Percentiles rank a stretch among this genome's conserved stretches.
Evolutionary conservation across 1,140 invertebrate species (phyloP).

Genomic region (Drosophila lini): DNA sequence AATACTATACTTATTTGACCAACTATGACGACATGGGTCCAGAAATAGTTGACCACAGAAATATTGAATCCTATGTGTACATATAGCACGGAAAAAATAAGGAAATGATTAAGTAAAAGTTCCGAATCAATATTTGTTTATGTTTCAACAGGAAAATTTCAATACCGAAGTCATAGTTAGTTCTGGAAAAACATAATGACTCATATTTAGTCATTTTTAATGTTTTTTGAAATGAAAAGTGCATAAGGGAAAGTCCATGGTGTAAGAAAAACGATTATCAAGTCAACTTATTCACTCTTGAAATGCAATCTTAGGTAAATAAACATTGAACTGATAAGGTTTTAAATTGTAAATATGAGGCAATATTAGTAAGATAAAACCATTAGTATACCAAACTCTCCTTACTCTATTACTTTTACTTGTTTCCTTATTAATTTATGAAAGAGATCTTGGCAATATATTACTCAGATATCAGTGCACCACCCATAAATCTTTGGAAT

Average conservation of each 20-base stretch:
- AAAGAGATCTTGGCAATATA: neutral
- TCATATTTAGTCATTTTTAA: neutral
- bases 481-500: constrained; percentile 5
- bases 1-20: constrained; percentile 32
- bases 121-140: neutral
- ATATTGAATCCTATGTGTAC: constrained; percentile 3
- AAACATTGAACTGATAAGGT: constrained; percentile 24
- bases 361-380: neutral
- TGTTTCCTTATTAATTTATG: neutral
- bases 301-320: constrained; percentile 25
- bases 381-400: neutral
- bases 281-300: constrained; percentile 17
- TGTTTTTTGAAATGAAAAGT: neutral
- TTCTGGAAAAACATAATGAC: constrained; percentile 10
- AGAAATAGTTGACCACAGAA: constrained; percentile 60
- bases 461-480: neutral
- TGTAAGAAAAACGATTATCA: constrained; percentile 13
- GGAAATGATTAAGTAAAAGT: constrained; percentile 9
- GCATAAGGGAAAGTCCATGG: neutral
- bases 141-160: neutral
- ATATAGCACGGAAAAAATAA: neutral
- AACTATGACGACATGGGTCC: constrained; percentile 65
- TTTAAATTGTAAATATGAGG: neutral
- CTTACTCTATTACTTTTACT: neutral
- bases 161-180: neutral